These are phyloP conservation scores for Oscheius sp. DNA, from an alignment of 2,888 invertebrate genomes.

Conservation along the genomic window DNA sequence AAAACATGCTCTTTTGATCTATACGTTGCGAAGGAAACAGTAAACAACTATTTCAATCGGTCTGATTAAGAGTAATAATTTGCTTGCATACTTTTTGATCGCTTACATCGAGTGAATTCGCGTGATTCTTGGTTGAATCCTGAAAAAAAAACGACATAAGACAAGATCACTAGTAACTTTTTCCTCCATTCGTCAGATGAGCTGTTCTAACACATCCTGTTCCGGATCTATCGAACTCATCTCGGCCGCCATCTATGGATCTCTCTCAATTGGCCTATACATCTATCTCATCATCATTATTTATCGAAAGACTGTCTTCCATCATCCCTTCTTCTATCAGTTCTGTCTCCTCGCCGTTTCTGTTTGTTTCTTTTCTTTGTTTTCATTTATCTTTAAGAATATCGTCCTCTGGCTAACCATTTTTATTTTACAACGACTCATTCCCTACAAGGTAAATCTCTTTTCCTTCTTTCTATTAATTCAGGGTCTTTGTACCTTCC, in stretches of 20 bases:
- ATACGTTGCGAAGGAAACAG: too few relatives aligned
- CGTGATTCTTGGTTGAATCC: too few relatives aligned
- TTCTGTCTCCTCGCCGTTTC: slow-evolving; percentile 17
- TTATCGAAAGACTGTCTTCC: not conserved
- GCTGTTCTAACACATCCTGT: too few relatives aligned
- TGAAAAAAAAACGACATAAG: too few relatives aligned
- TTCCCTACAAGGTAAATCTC: not conserved
- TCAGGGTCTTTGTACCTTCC: not conserved
- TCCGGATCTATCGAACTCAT: too few relatives aligned
- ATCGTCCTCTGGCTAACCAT: slow-evolving; percentile 9
- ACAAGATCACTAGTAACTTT: too few relatives aligned
- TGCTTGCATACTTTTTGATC: too few relatives aligned
- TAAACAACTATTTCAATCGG: too few relatives aligned
- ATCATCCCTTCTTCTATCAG: slow-evolving; percentile 19
- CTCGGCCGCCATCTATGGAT: not conserved
- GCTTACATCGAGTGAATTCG: too few relatives aligned
- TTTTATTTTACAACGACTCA: slow-evolving; percentile 4
- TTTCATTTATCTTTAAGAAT: not conserved
- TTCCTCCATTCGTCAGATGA: too few relatives aligned
- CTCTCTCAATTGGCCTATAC: slow-evolving; percentile 5
- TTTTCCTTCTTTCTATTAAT: not conserved
- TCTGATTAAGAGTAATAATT: too few relatives aligned
- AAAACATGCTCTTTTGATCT: too few relatives aligned
- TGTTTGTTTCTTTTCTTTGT: not conserved
- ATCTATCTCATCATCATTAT: slow-evolving; percentile 1